Percentiles rank a stretch among this genome's conserved stretches.
These are phyloP conservation scores for Miniopterus natalensis DNA, from an alignment of 2,113 vertebrate species.

Conservation along the genomic window DNA sequence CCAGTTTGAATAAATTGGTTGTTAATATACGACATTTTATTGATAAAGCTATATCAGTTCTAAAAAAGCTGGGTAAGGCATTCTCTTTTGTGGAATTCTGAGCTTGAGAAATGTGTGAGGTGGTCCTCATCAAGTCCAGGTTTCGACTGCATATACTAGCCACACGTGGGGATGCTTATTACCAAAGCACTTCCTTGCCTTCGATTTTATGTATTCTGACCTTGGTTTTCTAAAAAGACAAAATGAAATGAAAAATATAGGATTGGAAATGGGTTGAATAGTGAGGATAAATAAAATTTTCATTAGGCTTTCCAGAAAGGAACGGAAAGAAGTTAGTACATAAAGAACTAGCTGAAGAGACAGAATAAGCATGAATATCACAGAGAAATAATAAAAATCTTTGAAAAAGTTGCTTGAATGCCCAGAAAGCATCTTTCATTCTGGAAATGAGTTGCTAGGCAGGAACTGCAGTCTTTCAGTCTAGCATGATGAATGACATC, in stretches of 20 bases:
- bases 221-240: background rate
- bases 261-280: background rate
- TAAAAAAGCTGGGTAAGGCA: background rate
- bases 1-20: background rate
- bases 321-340: background rate
- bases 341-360: background rate
- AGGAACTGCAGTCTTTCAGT: background rate
- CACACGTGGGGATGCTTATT: background rate
- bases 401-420: background rate
- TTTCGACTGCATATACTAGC: background rate
- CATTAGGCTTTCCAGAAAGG: background rate
- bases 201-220: background rate
- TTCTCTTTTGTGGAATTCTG: background rate
- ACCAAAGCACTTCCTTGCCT: background rate
- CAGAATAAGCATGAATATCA: background rate
- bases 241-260: background rate
- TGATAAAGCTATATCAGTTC: background rate
- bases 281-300: background rate
- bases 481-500: background rate
- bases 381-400: background rate
- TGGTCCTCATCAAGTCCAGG: background rate
- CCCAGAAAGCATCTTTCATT: background rate
- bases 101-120: background rate
- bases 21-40: background rate
- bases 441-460: background rate